A percentile compares a stretch with the other conserved stretches of the same genome.
phyloP scores from a whole-genome alignment of 1,140 invertebrate genomes.

The Papilio polyxenes region DNA sequence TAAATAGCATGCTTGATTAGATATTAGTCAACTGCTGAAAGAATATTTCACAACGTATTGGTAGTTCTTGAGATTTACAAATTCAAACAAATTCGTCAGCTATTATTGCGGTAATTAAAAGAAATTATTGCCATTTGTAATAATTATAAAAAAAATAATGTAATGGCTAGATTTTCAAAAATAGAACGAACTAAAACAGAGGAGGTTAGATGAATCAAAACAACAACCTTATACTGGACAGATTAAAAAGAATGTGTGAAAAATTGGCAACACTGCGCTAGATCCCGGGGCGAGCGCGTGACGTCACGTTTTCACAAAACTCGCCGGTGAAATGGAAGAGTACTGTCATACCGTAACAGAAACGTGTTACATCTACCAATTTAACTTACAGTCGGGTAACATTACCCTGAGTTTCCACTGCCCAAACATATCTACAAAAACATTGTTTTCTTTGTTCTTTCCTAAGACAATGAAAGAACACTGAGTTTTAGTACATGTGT shows the following conservation, averaged over 20 bases:
- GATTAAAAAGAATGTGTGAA: conserved; percentile 33
- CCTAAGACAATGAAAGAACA: not conserved
- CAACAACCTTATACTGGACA: not conserved
- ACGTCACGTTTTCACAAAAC: conserved; percentile 24
- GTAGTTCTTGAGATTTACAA: no score
- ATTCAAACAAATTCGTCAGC: no score
- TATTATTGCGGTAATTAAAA: no score
- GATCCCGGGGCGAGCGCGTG: not conserved
- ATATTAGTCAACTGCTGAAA: no score
- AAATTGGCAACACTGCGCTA: conserved; percentile 9
- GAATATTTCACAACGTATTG: no score
- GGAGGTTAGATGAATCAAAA: not conserved
- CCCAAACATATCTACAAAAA: not conserved
- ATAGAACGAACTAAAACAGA: conserved; percentile 1
- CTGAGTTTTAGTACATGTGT: not conserved
- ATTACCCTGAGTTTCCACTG: not conserved
- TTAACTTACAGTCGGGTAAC: not conserved
- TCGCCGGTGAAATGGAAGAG: conserved; percentile 21
- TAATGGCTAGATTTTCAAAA: not conserved
- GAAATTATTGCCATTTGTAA: no score
- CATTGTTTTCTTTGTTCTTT: not conserved
- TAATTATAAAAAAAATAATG: not conserved
- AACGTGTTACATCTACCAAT: conserved; percentile 27
- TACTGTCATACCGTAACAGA: not conserved
- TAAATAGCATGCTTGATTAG: no score